Conservation (phyloP, 1,140 invertebrate species). For the Drosophila paulistorum region DNA sequence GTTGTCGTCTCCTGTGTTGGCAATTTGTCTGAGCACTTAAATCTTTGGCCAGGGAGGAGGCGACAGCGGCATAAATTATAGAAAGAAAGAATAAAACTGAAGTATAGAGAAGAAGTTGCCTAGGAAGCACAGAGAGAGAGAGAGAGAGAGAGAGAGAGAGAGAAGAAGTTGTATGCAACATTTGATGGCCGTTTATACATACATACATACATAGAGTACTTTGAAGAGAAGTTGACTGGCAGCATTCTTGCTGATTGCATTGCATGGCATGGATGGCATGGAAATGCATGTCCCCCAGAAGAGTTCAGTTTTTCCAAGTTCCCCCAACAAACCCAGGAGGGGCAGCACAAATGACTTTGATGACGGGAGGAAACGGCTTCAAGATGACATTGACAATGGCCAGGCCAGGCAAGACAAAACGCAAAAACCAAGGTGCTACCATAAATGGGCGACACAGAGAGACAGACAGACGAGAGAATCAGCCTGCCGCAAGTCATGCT, state of each 20-base stretch:
- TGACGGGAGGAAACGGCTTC: conserved; percentile 64
- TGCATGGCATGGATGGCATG: conserved; percentile 45
- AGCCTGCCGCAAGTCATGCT: conserved; percentile 54
- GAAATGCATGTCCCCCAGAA: conserved; percentile 31
- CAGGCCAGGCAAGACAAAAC: conserved; percentile 44
- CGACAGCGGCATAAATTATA: conserved; percentile 75
- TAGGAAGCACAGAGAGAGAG: conserved; percentile 27
- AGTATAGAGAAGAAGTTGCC: conserved; percentile 43
- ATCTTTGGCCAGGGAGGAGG: conserved; percentile 39
- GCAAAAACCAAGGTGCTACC: conserved; percentile 29
- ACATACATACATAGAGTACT: not conserved
- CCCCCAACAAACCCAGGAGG: conserved; percentile 51
- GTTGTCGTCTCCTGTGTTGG: conserved; percentile 40
- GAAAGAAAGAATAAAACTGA: conserved; percentile 31
- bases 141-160: conserved; percentile 9
- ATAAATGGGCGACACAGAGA: conserved; percentile 4
- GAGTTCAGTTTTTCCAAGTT: conserved; percentile 32
- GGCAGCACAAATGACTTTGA: conserved; percentile 67
- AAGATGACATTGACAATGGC: conserved; percentile 76
- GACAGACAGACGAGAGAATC: conserved; percentile 24
- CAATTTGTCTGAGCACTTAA: conserved; percentile 66
- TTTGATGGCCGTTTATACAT: conserved; percentile 70
- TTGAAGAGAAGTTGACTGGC: conserved; percentile 56
- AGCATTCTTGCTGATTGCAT: conserved; percentile 66
- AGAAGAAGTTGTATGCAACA: conserved; percentile 53